These are phyloP conservation scores for Cosmia pyralina DNA, from an alignment of 2,888 invertebrate genomes.

Conservation along the genomic window DNA sequence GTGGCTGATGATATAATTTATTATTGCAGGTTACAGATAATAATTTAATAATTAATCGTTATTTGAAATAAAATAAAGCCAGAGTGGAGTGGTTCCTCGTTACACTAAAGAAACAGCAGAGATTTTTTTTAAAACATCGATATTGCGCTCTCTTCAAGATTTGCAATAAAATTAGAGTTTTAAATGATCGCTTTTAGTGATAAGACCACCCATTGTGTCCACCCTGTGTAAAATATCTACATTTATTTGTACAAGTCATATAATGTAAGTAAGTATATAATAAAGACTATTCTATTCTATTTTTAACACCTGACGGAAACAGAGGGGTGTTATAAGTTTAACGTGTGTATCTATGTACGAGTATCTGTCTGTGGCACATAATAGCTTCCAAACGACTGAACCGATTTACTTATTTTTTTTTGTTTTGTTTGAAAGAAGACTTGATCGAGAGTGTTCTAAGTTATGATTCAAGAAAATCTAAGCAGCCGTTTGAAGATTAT, in stretches of 20 bases:
- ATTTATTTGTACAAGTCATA: background rate
- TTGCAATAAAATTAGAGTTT: background rate
- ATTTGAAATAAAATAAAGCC: background rate
- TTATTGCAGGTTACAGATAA: conserved; percentile 30
- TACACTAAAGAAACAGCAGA: background rate
- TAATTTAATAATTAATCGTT: conserved; percentile 20
- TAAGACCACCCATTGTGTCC: background rate
- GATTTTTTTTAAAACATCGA: background rate
- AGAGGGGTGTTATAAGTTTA: no score
- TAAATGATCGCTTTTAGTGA: background rate
- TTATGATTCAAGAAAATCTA: no score
- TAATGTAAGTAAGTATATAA: no score
- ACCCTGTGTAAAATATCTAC: background rate
- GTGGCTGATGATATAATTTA: conserved; percentile 48
- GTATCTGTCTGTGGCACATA: no score
- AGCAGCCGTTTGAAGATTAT: no score
- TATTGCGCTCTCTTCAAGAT: background rate
- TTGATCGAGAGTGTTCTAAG: no score
- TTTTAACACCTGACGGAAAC: background rate
- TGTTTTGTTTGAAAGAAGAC: no score
- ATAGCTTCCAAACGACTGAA: no score
- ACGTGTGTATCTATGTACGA: no score
- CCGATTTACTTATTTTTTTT: no score
- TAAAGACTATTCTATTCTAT: background rate
- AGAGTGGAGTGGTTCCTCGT: background rate